phyloP scores from a whole-genome alignment of 2,797 vertebrate genomes.

The Steatocranus sp. region DNA sequence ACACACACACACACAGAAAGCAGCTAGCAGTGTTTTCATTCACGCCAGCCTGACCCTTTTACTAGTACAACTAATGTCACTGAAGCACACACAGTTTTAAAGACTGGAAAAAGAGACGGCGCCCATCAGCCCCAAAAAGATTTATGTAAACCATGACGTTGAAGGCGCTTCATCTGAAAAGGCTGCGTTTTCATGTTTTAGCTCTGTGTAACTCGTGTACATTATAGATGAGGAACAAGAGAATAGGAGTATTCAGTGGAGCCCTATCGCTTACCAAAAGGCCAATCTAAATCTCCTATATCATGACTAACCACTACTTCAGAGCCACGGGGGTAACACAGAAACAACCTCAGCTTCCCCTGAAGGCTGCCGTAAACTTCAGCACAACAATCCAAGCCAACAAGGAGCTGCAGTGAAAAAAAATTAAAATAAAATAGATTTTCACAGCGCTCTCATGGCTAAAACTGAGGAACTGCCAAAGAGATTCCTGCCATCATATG shows the following conservation, averaged over 20 bases:
- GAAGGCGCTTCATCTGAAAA: constrained; percentile 4
- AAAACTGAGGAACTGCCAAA: constrained; percentile 28
- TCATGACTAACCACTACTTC: constrained; percentile 40
- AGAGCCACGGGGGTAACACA: constrained; percentile 25
- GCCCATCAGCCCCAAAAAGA: constrained; percentile 19
- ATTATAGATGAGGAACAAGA: constrained; percentile 68
- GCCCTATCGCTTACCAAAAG: constrained; percentile 66
- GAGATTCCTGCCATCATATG: constrained; percentile 35
- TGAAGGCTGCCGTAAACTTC: constrained; percentile 26
- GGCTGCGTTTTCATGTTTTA: constrained; percentile 42
- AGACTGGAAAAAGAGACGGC: constrained; percentile 21
- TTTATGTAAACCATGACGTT: constrained; percentile 7
- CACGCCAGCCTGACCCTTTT: background rate
- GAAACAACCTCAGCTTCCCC: constrained; percentile 15
- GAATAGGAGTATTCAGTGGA: constrained; percentile 53
- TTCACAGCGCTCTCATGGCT: background rate
- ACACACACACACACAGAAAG: background rate
- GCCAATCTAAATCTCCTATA: constrained; percentile 42
- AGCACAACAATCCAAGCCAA: background rate
- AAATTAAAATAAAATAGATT: background rate
- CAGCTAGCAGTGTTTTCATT: constrained; percentile 12
- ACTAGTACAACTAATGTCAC: constrained; percentile 13
- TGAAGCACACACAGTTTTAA: background rate
- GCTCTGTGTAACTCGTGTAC: constrained; percentile 41
- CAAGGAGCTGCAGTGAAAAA: background rate